Evolutionary conservation across 2,888 invertebrate genomes (phyloP).

Genomic region (Cremastinae sp.): DNA sequence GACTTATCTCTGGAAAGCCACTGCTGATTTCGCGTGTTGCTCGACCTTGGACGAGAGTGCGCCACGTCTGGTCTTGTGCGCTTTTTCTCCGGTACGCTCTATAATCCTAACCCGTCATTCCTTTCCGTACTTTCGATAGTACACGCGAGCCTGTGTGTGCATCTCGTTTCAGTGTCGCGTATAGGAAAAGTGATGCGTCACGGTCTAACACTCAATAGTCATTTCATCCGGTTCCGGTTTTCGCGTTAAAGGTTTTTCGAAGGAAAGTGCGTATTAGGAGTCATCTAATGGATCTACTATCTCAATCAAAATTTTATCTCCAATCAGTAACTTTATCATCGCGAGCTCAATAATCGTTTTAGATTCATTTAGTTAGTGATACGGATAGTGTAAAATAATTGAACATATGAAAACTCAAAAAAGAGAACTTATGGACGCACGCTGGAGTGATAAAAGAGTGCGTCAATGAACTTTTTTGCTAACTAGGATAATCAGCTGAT

Average conservation of each 20-base stretch:
- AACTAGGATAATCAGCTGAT: neutral
- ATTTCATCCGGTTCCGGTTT: conserved; percentile 47
- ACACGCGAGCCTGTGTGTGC: conserved; percentile 18
- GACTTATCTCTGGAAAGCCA: conserved; percentile 39
- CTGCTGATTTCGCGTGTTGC: conserved; percentile 53
- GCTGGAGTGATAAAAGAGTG: conserved; percentile 10
- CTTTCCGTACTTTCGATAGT: conserved; percentile 22
- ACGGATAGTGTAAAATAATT: conserved; percentile 9
- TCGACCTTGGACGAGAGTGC: conserved; percentile 65
- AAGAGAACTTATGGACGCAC: neutral
- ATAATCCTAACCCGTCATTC: conserved; percentile 36
- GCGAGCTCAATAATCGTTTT: neutral
- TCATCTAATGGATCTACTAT: neutral
- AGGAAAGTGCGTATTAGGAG: neutral
- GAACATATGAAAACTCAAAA: neutral
- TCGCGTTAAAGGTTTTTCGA: neutral
- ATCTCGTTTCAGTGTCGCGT: conserved; percentile 23
- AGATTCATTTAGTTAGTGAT: conserved; percentile 34
- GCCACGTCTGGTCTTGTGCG: conserved; percentile 60
- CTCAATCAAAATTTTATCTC: neutral
- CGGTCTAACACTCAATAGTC: conserved; percentile 58
- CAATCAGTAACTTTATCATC: neutral
- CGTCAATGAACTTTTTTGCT: neutral
- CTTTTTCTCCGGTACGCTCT: conserved; percentile 52
- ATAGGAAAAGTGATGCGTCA: conserved; percentile 38